These are phyloP conservation scores for Eutrigla gurnardus DNA, from an alignment of 2,797 vertebrate species.

Conservation along the genomic window DNA sequence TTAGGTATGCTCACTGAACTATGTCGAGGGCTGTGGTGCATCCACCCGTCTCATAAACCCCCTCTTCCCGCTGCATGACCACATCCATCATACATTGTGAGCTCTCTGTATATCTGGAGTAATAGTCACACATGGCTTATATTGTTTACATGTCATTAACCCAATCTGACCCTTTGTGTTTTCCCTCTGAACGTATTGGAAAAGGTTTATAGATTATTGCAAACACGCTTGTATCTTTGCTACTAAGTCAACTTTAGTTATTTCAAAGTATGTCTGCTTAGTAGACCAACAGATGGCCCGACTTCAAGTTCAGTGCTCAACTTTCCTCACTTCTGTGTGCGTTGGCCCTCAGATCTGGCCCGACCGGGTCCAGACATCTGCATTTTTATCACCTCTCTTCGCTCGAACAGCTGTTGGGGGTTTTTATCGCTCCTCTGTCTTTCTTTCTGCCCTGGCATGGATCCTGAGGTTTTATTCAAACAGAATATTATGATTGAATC, in stretches of 20 bases:
- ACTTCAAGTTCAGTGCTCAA: constrained; percentile 11
- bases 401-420: neutral
- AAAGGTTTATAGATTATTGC: neutral
- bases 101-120: constrained; percentile 17
- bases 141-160: neutral
- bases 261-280: constrained; percentile 3
- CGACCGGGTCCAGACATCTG: constrained; percentile 25
- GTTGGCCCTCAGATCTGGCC: constrained; percentile 7
- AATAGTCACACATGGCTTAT: constrained; percentile 17
- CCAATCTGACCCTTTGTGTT: neutral
- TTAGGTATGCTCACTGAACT: constrained; percentile 36
- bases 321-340: constrained; percentile 14
- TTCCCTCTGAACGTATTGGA: neutral
- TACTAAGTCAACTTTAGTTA: too few relatives aligned
- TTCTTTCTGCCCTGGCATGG: neutral
- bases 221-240: neutral
- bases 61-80: constrained; percentile 10
- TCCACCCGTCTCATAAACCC: constrained; percentile 10
- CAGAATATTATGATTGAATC: neutral
- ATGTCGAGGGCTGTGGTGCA: constrained; percentile 9
- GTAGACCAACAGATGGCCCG: constrained; percentile 10
- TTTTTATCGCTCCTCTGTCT: constrained; percentile 16
- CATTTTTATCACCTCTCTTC: constrained; percentile 16
- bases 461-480: constrained; percentile 13
- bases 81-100: constrained; percentile 19